Evolutionary conservation across 2,113 vertebrate genomes (phyloP), one percentile per base, ranked within the genome.

Genomic region (Zosterops hypoxanthus): DNA sequence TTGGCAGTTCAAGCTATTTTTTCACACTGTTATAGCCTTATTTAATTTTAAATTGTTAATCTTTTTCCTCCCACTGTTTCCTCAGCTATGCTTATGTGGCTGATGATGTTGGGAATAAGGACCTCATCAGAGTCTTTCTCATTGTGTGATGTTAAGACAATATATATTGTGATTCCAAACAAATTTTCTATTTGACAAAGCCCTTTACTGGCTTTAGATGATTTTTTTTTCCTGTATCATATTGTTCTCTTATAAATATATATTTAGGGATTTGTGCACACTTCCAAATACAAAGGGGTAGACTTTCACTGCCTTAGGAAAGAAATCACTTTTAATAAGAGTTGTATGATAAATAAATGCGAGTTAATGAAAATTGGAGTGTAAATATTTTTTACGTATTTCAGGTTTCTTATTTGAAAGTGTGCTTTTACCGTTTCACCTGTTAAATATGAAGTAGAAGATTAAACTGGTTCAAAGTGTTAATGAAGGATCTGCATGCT

Each of bases 21-120:
- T 97, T 95, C 92, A 92, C 82, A 92, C 78, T 92, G 76, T 92
- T 88, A 86, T 97, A 95, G 97, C 96, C 91, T 97, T 97, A 98
- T 97, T 98, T 98, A 97, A 99, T 97, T 98, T 98, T 97, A 98
- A 98, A 96, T 95, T 89, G 95, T 95, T 97, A 91, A 94, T 95
- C 79, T 98, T 95, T 95, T 98, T 98, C 97, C 95, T 96, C 96
- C 97, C 90, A 85, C 96, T 97, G 12, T 95, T 85, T 93, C 95
- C 95, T 97, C 96, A 96, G 97, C 97, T 97, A 55, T 91, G 75
- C 91, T 12, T 91, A 79, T 86, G 76, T 97, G 92, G 95, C 97
- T 97, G 97, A 92, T 95, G 96, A 88, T 95, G 65, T 82, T 97
- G 96, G 97, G 95, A 96, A 96, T 94, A 96, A 93, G 84, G 96